Percentiles rank a stretch among this genome's conserved stretches.
phyloP scores from a whole-genome alignment of 2,797 vertebrate species.

The Coracias cyanogaster region DNA sequence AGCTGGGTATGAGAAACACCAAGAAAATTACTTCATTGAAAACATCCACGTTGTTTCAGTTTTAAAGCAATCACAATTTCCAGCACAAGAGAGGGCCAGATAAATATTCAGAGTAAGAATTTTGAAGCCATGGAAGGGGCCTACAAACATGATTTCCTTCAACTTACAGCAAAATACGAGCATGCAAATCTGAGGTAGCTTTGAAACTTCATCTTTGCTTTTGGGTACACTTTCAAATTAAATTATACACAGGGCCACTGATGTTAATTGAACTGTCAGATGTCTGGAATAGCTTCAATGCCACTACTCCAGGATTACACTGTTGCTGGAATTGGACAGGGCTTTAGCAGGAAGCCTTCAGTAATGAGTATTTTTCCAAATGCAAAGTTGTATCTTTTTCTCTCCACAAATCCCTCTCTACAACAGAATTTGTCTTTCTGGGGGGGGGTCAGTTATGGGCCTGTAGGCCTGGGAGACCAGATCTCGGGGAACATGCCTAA shows the following conservation, averaged over 20 bases:
- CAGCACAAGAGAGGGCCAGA: neutral
- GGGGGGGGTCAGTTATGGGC: neutral
- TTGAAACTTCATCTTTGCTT: constrained; percentile 13
- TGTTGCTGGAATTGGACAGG: neutral
- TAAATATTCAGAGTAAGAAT: neutral
- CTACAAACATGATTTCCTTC: neutral
- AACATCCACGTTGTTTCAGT: neutral
- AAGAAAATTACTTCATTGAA: neutral
- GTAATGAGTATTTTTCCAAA: neutral
- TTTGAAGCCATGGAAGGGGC: neutral
- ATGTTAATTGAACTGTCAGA: neutral
- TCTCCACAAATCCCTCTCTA: neutral
- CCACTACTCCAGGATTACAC: neutral
- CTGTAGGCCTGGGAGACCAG: neutral
- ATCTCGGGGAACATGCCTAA: neutral
- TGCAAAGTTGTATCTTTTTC: neutral
- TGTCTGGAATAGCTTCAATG: neutral
- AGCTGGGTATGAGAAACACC: neutral
- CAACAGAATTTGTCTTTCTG: neutral
- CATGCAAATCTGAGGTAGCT: neutral
- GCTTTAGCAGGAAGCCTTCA: neutral
- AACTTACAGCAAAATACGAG: neutral
- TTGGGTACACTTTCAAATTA: neutral
- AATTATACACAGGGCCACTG: neutral
- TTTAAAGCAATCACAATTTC: neutral